Percentiles rank a stretch among this genome's conserved stretches.
Conservation (phyloP, 1,140 invertebrate genomes). For the Caenorhabditis elegans region WBcel235 BX284606.5:17367501-17368000, state of each 20-base stretch:
- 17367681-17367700: slow-evolving; percentile 90
- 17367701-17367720: slow-evolving; percentile 92
- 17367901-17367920: no score
- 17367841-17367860: slow-evolving; percentile 47
- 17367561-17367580: slow-evolving; percentile 71
- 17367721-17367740: no score
- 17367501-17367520: slow-evolving; percentile 86
- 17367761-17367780: no score
- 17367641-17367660: slow-evolving; percentile 90
- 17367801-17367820: slow-evolving; percentile 54
- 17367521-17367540: slow-evolving; percentile 82
- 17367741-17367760: no score
- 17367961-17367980: no score
- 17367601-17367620: slow-evolving; percentile 71
- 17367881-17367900: slow-evolving; percentile 35
- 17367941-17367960: no score
- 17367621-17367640: slow-evolving; percentile 80
- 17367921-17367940: no score
- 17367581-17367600: slow-evolving; percentile 73
- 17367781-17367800: slow-evolving; percentile 64
- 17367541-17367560: slow-evolving; percentile 83
- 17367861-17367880: slow-evolving; percentile 58
- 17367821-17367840: slow-evolving; percentile 56
- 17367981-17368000: no score
- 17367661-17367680: slow-evolving; percentile 90